These are phyloP conservation scores for Myopa testacea DNA, from an alignment of 2,888 invertebrate species.

Conservation along the genomic window DNA sequence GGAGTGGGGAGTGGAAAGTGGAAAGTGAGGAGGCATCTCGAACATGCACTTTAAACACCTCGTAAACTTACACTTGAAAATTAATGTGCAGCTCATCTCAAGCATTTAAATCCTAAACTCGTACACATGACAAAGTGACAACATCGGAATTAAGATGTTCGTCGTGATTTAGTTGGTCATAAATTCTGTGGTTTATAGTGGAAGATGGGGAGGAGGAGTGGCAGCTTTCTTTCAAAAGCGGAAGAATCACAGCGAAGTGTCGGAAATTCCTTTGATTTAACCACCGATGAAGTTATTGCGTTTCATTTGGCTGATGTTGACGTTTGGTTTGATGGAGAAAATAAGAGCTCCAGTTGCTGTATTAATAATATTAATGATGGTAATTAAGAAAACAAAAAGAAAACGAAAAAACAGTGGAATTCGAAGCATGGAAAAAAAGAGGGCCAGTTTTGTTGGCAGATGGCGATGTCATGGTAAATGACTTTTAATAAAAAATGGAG, in stretches of 20 bases:
- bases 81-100: constrained; percentile 63
- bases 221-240: constrained; percentile 34
- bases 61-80: constrained; percentile 66
- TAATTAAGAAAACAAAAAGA: background rate
- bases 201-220: constrained; percentile 48
- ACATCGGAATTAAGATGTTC: constrained; percentile 61
- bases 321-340: background rate
- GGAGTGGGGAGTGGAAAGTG: background rate
- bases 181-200: constrained; percentile 68
- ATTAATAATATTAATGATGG: background rate
- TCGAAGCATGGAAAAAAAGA: no score
- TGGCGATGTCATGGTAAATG: no score
- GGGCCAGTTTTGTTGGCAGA: no score
- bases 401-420: background rate
- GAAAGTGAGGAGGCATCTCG: background rate
- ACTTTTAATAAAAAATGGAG: background rate
- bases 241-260: constrained; percentile 30
- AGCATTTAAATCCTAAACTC: background rate
- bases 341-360: background rate
- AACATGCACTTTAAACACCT: constrained; percentile 25
- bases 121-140: constrained; percentile 62
- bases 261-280: constrained; percentile 48
- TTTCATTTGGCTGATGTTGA: background rate
- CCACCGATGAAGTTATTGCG: constrained; percentile 39
- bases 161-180: constrained; percentile 61